Conservation (phyloP, 2,113 vertebrate genomes). For the Peromyscus californicus region DNA sequence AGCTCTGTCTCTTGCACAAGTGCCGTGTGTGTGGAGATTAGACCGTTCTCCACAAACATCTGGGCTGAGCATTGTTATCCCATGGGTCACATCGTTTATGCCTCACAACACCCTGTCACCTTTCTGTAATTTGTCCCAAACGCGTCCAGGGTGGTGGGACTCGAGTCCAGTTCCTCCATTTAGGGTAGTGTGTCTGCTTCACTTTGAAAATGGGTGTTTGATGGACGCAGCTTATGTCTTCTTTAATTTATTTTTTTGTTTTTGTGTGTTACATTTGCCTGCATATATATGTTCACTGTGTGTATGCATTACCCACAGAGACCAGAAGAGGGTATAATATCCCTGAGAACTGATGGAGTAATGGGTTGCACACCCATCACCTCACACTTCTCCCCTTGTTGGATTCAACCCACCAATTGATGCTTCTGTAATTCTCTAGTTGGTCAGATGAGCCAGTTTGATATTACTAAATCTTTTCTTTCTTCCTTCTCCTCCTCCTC, state of each 20-base stretch:
- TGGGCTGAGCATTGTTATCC: fast-evolving
- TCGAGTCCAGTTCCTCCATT: fast-evolving
- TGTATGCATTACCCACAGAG: neutral
- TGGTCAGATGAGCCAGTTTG: neutral
- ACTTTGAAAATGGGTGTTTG: fast-evolving
- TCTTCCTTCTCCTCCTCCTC: too few relatives aligned
- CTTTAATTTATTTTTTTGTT: neutral
- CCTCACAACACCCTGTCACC: too few relatives aligned
- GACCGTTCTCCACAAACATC: neutral
- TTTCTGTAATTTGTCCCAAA: neutral
- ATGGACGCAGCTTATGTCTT: neutral
- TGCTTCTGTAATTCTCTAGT: neutral
- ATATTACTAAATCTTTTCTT: neutral
- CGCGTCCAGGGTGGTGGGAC: too few relatives aligned
- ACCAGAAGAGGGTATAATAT: neutral
- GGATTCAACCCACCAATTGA: neutral
- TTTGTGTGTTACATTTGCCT: neutral
- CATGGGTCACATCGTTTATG: fast-evolving
- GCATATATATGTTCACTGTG: neutral
- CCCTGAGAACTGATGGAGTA: neutral
- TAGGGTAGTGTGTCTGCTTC: fast-evolving
- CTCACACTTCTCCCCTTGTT: neutral
- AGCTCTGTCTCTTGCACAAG: neutral
- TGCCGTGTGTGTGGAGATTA: neutral
- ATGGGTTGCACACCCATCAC: neutral